Evolutionary conservation across 1,140 invertebrate species (phyloP).

Genomic region (Drosophila seguyi): DNA sequence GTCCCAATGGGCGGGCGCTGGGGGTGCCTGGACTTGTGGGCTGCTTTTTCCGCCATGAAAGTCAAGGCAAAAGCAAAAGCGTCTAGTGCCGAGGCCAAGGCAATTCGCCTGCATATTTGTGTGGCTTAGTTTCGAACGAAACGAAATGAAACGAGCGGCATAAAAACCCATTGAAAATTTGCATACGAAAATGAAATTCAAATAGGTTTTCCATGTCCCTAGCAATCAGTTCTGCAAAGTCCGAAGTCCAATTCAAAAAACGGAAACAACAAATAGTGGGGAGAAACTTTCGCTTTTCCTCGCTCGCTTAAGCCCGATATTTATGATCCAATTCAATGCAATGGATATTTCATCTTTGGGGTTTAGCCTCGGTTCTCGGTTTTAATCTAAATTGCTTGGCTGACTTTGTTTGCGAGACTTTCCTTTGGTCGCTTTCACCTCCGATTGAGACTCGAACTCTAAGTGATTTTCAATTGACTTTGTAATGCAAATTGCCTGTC

Average conservation of each 20-base stretch:
- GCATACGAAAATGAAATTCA: slow-evolving; percentile 82
- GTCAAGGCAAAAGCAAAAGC: slow-evolving; percentile 65
- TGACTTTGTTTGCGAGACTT: slow-evolving; percentile 35
- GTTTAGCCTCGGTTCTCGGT: slow-evolving; percentile 10
- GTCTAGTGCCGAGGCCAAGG: slow-evolving; percentile 48
- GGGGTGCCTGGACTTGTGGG: slow-evolving; percentile 1
- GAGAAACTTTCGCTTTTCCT: slow-evolving; percentile 46
- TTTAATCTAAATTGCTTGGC: slow-evolving; percentile 41
- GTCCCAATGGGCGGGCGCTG: slow-evolving; percentile 11
- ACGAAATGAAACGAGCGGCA: slow-evolving; percentile 68
- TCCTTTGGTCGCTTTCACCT: slow-evolving; percentile 19
- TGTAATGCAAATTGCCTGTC: slow-evolving; percentile 72
- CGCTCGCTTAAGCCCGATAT: slow-evolving; percentile 17
- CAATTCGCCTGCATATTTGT: slow-evolving; percentile 74
- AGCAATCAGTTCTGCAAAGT: slow-evolving; percentile 34
- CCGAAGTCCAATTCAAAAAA: slow-evolving; percentile 17
- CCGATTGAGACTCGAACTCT: slow-evolving; percentile 41
- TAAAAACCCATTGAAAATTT: slow-evolving; percentile 80
- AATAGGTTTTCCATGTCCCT: slow-evolving; percentile 69
- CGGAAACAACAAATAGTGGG: slow-evolving; percentile 22
- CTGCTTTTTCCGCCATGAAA: slow-evolving; percentile 53
- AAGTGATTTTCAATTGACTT: slow-evolving; percentile 81
- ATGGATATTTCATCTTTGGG: slow-evolving; percentile 33
- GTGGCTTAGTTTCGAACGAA: slow-evolving; percentile 76
- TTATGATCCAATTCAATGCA: slow-evolving; percentile 35